Base-by-base conservation (phyloP, 2,888 invertebrate genomes). In the Hecatera dysodea region DNA sequence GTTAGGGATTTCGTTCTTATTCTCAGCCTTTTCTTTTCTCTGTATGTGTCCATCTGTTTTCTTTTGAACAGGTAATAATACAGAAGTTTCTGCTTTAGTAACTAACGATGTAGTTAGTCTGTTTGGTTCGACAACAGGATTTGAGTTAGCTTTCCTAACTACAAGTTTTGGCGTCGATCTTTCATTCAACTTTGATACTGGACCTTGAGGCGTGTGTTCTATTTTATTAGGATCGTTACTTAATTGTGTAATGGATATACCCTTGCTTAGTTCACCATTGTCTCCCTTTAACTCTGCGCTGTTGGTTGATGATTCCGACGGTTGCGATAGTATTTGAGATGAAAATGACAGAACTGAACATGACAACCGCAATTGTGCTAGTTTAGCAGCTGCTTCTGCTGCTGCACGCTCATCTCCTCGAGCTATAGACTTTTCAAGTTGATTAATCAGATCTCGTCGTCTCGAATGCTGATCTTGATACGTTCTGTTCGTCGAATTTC, bases 361-460 rank as follows among this genome's bases (percentile, higher is more conserved):
- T 72, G 97, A 97, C 62, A 98, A 96, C 90, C 97, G 97, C 75
- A 98, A 93, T 78, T 97, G 97, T 0, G 98, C 98, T 81, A 98
- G 93, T 91, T 98, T 97, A 80, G 97, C 96, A 0, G 98, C 98
- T 61, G 98, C 96, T 78, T 97, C 97, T 0, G 98, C 97, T 3
- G 98, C 98, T 81, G 97, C 96, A 62, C 96, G 96, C 92, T 98
- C 97, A 86, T 98, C 97, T 11, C 98, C 98, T 88, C 97, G 97
- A 5, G 97, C 97, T 85, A 98, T 98, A 2, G 98, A 97, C 67
- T 96, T 96, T 92, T 98, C 98, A 66, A 98, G 94, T 90, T 97
- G 96, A 89, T 97, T 96, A 82, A 98, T 95, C 79, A 98, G 88
- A 68, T 93, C 90, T 77, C 95, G 90, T 29, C 94, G 92, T 82